Evolutionary conservation across 2,113 vertebrate species (phyloP).

Genomic region (Gallinago paraguaiae): DNA sequence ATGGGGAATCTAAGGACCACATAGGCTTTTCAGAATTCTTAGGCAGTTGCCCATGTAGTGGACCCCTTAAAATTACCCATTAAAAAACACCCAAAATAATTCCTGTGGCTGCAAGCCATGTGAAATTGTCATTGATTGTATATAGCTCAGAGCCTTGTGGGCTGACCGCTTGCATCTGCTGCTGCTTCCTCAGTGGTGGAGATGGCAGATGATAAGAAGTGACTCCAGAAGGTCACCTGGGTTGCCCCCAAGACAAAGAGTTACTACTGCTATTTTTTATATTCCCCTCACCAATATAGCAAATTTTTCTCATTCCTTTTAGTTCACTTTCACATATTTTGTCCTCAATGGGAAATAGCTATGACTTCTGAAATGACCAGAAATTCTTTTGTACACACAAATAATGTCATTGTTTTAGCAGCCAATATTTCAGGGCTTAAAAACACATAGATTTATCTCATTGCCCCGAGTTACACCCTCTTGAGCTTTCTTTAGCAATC

Average conservation of each 20-base stretch:
- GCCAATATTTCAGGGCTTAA: conserved; percentile 15
- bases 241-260: neutral
- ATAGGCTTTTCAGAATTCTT: neutral
- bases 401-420: conserved; percentile 8
- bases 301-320: neutral
- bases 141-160: neutral
- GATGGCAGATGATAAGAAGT: neutral
- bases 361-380: neutral
- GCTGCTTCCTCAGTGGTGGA: neutral
- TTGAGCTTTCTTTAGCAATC: conserved; percentile 12
- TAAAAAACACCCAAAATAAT: neutral
- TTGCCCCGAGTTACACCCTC: conserved; percentile 24
- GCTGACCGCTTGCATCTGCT: neutral
- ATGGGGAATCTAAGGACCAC: neutral
- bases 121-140: neutral
- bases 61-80: neutral
- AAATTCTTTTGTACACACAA: neutral
- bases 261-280: neutral
- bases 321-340: neutral
- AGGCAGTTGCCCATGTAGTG: neutral
- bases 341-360: neutral
- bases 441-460: conserved; percentile 35
- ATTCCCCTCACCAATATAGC: neutral
- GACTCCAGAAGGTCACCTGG: neutral
- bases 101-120: neutral